These are phyloP conservation scores for Pseudomyrmex flavicornis DNA, from an alignment of 1,140 invertebrate species.

Conservation along the genomic window DNA sequence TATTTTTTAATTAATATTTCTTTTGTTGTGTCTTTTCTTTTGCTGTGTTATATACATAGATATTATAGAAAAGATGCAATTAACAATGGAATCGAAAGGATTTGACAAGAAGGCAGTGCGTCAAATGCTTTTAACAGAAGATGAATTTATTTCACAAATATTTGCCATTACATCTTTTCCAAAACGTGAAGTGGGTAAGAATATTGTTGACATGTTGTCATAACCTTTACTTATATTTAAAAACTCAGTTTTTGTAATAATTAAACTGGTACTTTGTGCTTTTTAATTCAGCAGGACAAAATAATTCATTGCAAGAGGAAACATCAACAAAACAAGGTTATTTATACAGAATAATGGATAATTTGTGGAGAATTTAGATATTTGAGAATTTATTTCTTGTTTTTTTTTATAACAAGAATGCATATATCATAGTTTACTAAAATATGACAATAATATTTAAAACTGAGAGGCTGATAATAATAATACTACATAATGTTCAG, in stretches of 20 bases:
- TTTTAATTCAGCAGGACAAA: slow-evolving; percentile 41
- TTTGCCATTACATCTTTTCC: slow-evolving; percentile 83
- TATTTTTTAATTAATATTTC: no score
- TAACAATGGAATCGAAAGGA: slow-evolving; percentile 76
- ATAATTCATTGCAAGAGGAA: neutral
- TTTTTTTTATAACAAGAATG: neutral
- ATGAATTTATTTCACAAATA: slow-evolving; percentile 82
- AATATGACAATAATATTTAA: neutral
- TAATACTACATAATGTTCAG: no score
- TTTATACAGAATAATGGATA: neutral
- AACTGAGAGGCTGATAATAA: no score
- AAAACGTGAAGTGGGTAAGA: slow-evolving; percentile 72
- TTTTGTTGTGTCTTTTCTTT: no score
- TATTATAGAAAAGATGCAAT: slow-evolving; percentile 75
- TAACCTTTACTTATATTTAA: slow-evolving; percentile 40
- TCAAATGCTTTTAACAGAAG: slow-evolving; percentile 79
- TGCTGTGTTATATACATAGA: neutral
- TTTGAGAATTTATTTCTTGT: neutral
- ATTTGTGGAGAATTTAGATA: neutral
- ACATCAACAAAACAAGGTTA: slow-evolving; percentile 17
- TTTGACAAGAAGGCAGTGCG: slow-evolving; percentile 80
- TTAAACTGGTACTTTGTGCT: neutral
- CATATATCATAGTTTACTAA: neutral
- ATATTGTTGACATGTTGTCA: slow-evolving; percentile 66
- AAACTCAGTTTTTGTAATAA: neutral